These are phyloP conservation scores for Perdita meconis DNA, from an alignment of 2,888 invertebrate genomes.

Conservation along the genomic window DNA sequence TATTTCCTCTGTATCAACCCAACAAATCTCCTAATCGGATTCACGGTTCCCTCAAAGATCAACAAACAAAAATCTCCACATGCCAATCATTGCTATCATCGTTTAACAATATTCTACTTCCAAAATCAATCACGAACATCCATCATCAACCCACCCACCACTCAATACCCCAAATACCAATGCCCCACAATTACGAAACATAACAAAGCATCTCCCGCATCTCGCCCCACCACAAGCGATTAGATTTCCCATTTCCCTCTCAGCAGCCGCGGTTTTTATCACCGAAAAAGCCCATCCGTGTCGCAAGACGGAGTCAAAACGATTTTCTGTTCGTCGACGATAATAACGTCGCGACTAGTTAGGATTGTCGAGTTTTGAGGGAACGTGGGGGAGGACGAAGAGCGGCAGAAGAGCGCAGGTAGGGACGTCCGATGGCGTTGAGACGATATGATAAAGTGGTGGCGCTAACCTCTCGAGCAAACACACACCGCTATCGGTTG, in stretches of 20 bases:
- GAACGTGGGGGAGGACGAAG: constrained; percentile 35
- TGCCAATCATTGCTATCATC: no score
- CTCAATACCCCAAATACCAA: not conserved
- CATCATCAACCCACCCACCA: no score
- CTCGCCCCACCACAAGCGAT: not conserved
- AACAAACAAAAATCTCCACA: no score
- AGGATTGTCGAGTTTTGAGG: constrained; percentile 32
- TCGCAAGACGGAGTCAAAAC: constrained; percentile 37
- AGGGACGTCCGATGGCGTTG: constrained; percentile 66
- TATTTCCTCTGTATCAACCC: no score
- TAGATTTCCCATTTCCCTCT: constrained; percentile 13
- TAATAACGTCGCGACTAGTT: constrained; percentile 42
- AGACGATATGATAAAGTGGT: constrained; percentile 74
- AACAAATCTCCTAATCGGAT: no score
- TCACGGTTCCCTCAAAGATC: no score
- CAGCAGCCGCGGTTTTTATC: constrained; percentile 6
- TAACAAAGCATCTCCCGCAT: not conserved
- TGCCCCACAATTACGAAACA: not conserved
- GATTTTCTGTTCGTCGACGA: constrained; percentile 51
- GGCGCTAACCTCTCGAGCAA: constrained; percentile 74
- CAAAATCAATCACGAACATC: no score
- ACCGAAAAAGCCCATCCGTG: constrained; percentile 11
- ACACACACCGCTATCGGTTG: constrained; percentile 59
- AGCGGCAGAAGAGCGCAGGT: constrained; percentile 57
- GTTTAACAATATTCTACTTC: no score